Conservation (phyloP, 2,113 vertebrate species). For the Ictidomys tridecemlineatus region DNA sequence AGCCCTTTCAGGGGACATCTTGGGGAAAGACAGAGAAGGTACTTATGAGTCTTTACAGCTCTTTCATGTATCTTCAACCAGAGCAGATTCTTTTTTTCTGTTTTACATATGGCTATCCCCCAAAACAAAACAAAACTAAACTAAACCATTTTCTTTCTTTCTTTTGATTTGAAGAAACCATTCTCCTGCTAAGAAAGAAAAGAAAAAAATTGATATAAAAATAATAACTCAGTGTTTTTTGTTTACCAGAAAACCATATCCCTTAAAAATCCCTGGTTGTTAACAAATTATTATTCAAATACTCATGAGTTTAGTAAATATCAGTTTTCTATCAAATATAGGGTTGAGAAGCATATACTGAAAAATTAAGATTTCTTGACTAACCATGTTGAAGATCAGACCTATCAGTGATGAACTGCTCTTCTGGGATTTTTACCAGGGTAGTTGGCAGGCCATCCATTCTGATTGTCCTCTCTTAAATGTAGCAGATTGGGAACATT, state of each 20-base stretch:
- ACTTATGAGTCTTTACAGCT: not conserved
- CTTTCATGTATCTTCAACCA: not conserved
- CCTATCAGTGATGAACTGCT: not conserved
- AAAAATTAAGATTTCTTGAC: not conserved
- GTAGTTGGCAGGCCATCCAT: not conserved
- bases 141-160: not conserved
- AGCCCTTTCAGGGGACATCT: not conserved
- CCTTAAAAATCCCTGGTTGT: not conserved
- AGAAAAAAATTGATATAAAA: not conserved
- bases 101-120: not conserved
- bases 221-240: not conserved
- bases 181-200: not conserved
- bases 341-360: not conserved
- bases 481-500: not conserved
- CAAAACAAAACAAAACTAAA: not conserved
- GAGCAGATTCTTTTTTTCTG: not conserved
- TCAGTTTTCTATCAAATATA: slow-evolving; percentile 21
- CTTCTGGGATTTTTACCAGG: not conserved
- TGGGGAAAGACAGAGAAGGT: not conserved
- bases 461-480: not conserved
- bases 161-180: slow-evolving; percentile 26
- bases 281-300: not conserved
- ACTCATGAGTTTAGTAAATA: not conserved
- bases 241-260: not conserved
- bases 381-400: not conserved